Base-by-base conservation (phyloP, 2,797 vertebrate genomes). In the Falco berigora region DNA sequence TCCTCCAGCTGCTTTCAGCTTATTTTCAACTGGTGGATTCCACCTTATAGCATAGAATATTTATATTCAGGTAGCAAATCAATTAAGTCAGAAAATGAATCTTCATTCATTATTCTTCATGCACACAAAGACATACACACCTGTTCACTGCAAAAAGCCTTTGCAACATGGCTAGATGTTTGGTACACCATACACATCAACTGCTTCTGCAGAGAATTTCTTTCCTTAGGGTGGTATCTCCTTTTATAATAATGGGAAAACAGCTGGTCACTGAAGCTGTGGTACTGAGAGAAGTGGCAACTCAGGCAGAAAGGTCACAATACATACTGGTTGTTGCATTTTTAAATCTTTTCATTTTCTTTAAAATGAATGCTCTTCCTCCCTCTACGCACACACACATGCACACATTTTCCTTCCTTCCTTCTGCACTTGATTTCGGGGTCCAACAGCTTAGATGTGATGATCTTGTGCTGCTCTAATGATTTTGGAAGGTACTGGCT, bases 331-430 rank as follows among this genome's bases (percentile, higher is more conserved):
- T 15, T 28, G 7, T 13, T 34, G 17, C 16, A 75, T 61, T 83
- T 86, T 34, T 1, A 80, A 66, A 61, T 64, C 0, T 50, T 46
- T 47, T 14, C 0, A 17, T 78, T 58, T 53, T 47, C 44, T 59
- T 63, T 50, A 44, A 0, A 0, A 11, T 28, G 16, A 55, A 10
- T 50, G 9, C 18, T 46, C 14, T 56, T 58, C 30, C 11, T 3
- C 7, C 1, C 46, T 64, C 12, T 11, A 6, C 1, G 4, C 15
- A 3, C 1, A 4, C 3, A 14, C 11, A 8, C 19, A 14, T 3
- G 21, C 30, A 58, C 22, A 55, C 2, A 30, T 8, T 40, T 86
- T 59, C 6, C 7, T 62, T 76, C 24, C 47, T 85, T 55, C 7
- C 16, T 68, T 47, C 38, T 66, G 27, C 36, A 30, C 14, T 47